Conservation (phyloP, 2,888 invertebrate species). For the Anarsia innoxiella region DNA sequence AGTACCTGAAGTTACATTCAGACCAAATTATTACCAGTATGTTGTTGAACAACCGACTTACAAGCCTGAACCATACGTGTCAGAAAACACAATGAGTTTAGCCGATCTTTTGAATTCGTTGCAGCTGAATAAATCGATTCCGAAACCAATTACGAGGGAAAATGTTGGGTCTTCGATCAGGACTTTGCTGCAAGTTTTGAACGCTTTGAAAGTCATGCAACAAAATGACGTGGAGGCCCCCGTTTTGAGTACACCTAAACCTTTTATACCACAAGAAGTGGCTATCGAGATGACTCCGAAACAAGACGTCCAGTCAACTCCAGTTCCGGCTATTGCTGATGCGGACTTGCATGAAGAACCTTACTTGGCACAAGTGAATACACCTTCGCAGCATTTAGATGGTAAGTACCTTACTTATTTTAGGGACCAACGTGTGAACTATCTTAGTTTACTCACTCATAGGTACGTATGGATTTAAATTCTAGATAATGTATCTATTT, state of each 20-base stretch:
- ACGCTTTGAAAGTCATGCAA: constrained; percentile 75
- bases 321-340: constrained; percentile 21
- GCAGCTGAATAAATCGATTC: constrained; percentile 83
- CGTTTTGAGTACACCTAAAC: constrained; percentile 52
- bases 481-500: too few relatives aligned
- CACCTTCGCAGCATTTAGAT: constrained; percentile 62
- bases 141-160: constrained; percentile 83
- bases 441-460: too few relatives aligned
- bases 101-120: constrained; percentile 80
- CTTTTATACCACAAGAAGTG: constrained; percentile 29
- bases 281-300: constrained; percentile 29
- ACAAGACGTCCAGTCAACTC: constrained; percentile 36
- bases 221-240: constrained; percentile 51
- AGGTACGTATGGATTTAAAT: too few relatives aligned
- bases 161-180: constrained; percentile 87
- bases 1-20: constrained; percentile 27
- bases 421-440: too few relatives aligned
- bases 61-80: constrained; percentile 17
- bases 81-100: constrained; percentile 39
- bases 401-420: constrained; percentile 46
- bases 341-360: constrained; percentile 48
- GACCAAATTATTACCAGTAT: constrained; percentile 48
- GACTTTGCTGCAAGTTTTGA: constrained; percentile 84
- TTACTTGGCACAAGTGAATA: constrained; percentile 49
- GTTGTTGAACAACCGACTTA: constrained; percentile 28